Conservation (phyloP, 2,888 invertebrate species). For the Limnephilus lunatus region DNA sequence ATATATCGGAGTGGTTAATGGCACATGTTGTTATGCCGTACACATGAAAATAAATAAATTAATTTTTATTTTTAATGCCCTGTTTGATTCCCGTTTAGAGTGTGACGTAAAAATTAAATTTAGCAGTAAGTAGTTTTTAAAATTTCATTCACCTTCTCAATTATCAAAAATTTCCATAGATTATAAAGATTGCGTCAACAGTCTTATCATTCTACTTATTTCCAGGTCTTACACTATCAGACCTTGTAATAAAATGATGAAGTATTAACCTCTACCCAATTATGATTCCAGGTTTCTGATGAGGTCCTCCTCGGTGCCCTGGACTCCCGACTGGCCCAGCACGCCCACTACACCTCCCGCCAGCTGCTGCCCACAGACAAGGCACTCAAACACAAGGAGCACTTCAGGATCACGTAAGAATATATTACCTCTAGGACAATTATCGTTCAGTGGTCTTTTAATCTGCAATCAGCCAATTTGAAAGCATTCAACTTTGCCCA, state of each 20-base stretch:
- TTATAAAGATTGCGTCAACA: background rate
- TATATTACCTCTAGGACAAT: background rate
- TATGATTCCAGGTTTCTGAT: conserved; percentile 76
- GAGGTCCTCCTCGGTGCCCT: conserved; percentile 93
- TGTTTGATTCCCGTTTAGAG: too few species aligned
- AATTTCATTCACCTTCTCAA: too few species aligned
- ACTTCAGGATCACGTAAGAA: conserved; percentile 88
- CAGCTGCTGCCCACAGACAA: conserved; percentile 91
- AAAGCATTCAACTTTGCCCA: too few species aligned
- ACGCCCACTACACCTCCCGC: conserved; percentile 94
- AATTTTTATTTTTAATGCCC: too few species aligned
- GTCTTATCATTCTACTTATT: background rate
- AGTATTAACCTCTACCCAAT: background rate
- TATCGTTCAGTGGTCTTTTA: background rate
- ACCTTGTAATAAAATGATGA: background rate
- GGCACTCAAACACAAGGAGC: conserved; percentile 85
- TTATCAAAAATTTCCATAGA: too few species aligned
- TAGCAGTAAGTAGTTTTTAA: too few species aligned
- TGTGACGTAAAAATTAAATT: too few species aligned
- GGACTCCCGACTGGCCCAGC: conserved; percentile 90
- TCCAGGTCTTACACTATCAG: background rate
- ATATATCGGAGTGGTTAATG: too few species aligned
- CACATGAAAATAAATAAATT: too few species aligned
- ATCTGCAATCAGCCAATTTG: background rate
- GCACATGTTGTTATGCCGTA: too few species aligned